Evolutionary conservation across 2,113 vertebrate species (phyloP).

Genomic region (Perca flavescens): DNA sequence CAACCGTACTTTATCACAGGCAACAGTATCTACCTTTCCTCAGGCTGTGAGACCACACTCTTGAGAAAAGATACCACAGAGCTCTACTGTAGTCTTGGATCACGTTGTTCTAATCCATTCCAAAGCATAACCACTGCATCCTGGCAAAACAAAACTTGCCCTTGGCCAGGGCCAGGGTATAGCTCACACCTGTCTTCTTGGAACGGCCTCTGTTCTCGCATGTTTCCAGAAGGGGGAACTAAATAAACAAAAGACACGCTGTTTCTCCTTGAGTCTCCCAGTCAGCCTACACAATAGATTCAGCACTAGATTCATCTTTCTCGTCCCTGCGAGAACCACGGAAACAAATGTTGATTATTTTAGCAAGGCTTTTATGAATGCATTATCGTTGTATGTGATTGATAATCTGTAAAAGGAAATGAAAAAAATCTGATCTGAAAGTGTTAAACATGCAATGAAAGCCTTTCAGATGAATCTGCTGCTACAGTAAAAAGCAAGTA

Average conservation of each 20-base stretch:
- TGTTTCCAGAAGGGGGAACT: constrained; percentile 37
- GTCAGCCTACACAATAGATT: constrained; percentile 11
- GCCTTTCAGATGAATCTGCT: constrained; percentile 4
- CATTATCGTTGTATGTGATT: not conserved
- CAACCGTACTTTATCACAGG: constrained; percentile 66
- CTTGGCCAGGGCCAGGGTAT: constrained; percentile 69
- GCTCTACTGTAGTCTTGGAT: constrained; percentile 66
- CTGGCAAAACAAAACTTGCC: constrained; percentile 73
- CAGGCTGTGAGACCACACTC: constrained; percentile 73
- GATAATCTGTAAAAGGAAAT: constrained; percentile 2
- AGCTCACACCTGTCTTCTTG: constrained; percentile 67
- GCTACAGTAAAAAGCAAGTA: not conserved
- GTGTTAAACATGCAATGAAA: not conserved
- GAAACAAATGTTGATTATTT: constrained; percentile 1
- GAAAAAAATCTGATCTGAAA: not conserved
- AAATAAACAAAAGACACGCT: constrained; percentile 32
- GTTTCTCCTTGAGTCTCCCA: constrained; percentile 15
- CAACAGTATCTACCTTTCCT: constrained; percentile 73
- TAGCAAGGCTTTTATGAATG: not conserved
- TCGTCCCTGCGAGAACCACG: not conserved
- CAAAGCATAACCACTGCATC: constrained; percentile 68
- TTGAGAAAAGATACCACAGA: constrained; percentile 70
- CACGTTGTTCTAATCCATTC: constrained; percentile 75
- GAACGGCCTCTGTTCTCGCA: constrained; percentile 35
- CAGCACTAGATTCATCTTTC: not conserved